Percentiles rank a stretch among this genome's conserved stretches.
These are phyloP conservation scores for Nemapogon koenigi DNA, from an alignment of 2,888 invertebrate species.

Conservation along the genomic window DNA sequence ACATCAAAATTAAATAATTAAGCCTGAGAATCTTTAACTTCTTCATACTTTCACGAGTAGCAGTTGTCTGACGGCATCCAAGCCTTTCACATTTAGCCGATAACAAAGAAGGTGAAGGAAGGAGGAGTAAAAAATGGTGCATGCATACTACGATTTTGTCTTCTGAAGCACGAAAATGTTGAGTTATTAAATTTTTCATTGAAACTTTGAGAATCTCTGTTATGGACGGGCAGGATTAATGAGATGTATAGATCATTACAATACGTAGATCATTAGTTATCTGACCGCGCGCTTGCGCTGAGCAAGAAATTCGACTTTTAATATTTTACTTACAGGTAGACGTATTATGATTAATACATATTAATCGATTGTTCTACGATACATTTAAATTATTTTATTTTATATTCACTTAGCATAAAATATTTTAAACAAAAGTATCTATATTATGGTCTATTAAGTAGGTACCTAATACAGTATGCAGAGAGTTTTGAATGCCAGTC, in stretches of 20 bases:
- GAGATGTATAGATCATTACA: slow-evolving; percentile 29
- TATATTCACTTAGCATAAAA: neutral
- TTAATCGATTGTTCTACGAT: slow-evolving; percentile 10
- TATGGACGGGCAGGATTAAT: slow-evolving; percentile 21
- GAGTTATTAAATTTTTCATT: no score
- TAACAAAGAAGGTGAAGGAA: no score
- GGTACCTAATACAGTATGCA: neutral
- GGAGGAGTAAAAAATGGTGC: no score
- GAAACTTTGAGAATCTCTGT: neutral
- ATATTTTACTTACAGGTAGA: slow-evolving; percentile 18
- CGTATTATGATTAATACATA: slow-evolving; percentile 10
- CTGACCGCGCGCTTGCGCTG: slow-evolving; percentile 12
- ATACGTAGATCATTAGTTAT: slow-evolving; percentile 31
- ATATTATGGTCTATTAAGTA: neutral
- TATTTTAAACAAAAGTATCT: neutral
- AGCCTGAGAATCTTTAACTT: no score
- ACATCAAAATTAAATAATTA: no score
- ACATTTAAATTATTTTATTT: no score
- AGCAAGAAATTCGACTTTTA: slow-evolving; percentile 17
- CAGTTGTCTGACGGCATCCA: no score
- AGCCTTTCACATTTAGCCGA: no score
- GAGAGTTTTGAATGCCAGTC: neutral
- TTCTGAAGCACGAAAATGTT: no score
- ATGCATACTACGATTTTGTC: no score
- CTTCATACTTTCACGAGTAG: no score